Conservation (phyloP, 2,888 invertebrate species). For the Silvanus unidentatus region DNA sequence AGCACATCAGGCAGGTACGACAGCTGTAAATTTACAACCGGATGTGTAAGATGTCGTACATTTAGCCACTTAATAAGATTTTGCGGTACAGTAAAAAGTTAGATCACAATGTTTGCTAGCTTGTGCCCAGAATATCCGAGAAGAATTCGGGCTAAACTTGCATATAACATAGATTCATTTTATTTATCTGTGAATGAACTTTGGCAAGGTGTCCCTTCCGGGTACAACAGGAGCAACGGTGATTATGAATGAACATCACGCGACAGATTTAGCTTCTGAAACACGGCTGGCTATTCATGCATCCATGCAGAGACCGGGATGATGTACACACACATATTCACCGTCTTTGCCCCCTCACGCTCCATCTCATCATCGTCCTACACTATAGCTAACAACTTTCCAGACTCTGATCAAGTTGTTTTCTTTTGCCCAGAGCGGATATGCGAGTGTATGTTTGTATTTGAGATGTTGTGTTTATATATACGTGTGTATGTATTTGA, state of each 20-base stretch:
- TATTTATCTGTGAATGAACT: conserved; percentile 37
- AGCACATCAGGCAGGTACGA: conserved; percentile 24
- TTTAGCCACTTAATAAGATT: conserved; percentile 33
- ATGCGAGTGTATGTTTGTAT: conserved; percentile 7
- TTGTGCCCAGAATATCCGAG: conserved; percentile 25
- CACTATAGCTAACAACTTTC: conserved; percentile 18
- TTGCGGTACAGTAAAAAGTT: conserved; percentile 20
- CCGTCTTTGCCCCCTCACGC: conserved; percentile 13
- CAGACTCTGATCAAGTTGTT: conserved; percentile 22
- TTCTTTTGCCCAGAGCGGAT: conserved; percentile 23
- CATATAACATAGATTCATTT: conserved; percentile 24
- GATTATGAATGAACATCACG: conserved; percentile 37
- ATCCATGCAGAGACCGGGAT: conserved; percentile 14
- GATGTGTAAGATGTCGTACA: conserved; percentile 33
- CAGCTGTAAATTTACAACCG: conserved; percentile 32
- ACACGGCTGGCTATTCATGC: conserved; percentile 29
- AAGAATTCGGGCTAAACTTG: conserved; percentile 30
- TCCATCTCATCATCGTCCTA: neutral
- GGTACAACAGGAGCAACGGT: conserved; percentile 29
- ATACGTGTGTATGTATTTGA: too few species aligned
- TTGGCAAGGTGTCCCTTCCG: conserved; percentile 39
- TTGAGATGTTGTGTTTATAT: neutral
- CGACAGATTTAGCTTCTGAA: conserved; percentile 32
- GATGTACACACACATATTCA: neutral
- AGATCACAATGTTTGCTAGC: conserved; percentile 16